Evolutionary conservation across 2,888 invertebrate species (phyloP), one percentile per base, ranked within the genome.

Genomic region (Sipha maydis): DNA sequence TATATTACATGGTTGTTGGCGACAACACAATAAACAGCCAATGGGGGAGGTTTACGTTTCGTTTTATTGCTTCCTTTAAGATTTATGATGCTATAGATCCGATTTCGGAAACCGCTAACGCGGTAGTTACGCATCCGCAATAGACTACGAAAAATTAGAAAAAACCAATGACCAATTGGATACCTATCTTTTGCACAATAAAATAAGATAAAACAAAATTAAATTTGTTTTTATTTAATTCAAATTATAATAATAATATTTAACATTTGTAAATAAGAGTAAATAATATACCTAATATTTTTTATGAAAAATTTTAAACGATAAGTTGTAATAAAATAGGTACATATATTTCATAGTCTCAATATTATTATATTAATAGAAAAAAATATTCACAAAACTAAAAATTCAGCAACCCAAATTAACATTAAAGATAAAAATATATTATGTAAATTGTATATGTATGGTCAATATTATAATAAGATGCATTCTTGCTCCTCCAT

Each of bases 71-170:
- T 67, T 85, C 48, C 48, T 76, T 28, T 69, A 34, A 77, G 85
- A 85, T 85, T 85, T 85, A 85, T 84, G 61, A 76, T 25, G 41
- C 76, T 41, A 31, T n/a, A 84, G 84, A 84, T 84, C 14, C 67
- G 76, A 84, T 76, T 84, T 84, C 41, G 41, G 31, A 84, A 84
- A 84, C 84, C 84, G 76, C 84, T 84, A 84, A 84, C 76, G 76
- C 31, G 76, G 76, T 84, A 41, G 84, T 84, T 67, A 41, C 38
- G 61, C 41, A 28, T 41, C 41, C 41, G 3, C 76, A 28, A 34
- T 83, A 83, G 17, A 56, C 56, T 17, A n/a, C n/a, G 38, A 75
- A 76, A 76, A 76, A 84, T 76, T 67, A 76, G 28, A 84, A 84
- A 61, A 84, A 75, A 61, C 34, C 84, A 76, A 84, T 61, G 71